These are phyloP conservation scores for Macrobrachium rosenbergii DNA, from an alignment of 1,140 invertebrate species.

Conservation along the genomic window DNA sequence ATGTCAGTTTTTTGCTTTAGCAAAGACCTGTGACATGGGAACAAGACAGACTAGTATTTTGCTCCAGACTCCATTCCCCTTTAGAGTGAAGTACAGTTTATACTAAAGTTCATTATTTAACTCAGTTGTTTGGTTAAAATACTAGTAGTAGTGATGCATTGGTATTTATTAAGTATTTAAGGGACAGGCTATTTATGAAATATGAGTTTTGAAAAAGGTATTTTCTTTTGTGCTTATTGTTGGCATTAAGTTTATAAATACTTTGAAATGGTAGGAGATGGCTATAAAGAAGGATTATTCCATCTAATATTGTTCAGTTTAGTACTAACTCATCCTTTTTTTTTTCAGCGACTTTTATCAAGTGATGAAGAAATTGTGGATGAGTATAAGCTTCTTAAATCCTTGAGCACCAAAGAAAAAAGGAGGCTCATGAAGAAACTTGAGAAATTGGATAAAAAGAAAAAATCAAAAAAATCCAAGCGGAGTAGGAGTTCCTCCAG, in stretches of 20 bases:
- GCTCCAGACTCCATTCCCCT: too few relatives aligned
- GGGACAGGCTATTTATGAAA: too few relatives aligned
- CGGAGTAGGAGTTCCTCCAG: conserved; percentile 71
- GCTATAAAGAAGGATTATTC: neutral
- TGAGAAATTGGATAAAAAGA: conserved; percentile 77
- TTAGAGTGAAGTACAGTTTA: too few relatives aligned
- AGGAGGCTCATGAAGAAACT: conserved; percentile 89
- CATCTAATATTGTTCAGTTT: neutral
- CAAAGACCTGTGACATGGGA: too few relatives aligned
- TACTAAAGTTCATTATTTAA: too few relatives aligned
- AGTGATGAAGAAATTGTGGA: conserved; percentile 74
- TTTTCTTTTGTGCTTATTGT: too few relatives aligned
- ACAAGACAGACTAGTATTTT: too few relatives aligned
- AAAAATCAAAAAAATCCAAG: conserved; percentile 74
- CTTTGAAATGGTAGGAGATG: neutral
- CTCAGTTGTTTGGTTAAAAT: too few relatives aligned
- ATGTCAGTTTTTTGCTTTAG: too few relatives aligned
- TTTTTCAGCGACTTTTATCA: conserved; percentile 69
- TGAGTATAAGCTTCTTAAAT: conserved; percentile 84
- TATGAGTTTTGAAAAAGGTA: too few relatives aligned
- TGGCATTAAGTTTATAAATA: neutral
- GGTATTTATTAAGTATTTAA: too few relatives aligned
- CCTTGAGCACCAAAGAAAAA: conserved; percentile 88
- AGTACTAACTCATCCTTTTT: conserved; percentile 36
- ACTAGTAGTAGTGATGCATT: too few relatives aligned